Evolutionary conservation across 2,797 vertebrate species (phyloP).

Genomic region (Falco cherrug): DNA sequence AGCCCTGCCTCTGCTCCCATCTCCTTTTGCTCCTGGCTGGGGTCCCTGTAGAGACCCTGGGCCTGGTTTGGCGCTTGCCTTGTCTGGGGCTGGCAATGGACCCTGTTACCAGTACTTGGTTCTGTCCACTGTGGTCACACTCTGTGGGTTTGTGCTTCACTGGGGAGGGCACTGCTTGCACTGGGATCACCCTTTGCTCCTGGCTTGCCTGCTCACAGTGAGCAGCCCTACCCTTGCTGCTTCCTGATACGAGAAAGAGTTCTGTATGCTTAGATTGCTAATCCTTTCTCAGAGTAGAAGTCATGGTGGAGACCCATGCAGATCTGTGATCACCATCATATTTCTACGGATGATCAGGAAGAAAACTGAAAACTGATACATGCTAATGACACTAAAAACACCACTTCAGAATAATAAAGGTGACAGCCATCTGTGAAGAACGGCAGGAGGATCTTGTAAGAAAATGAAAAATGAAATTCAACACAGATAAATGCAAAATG

Average conservation of each 20-base stretch:
- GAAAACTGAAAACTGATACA: background rate
- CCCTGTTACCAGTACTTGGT: background rate
- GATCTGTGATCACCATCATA: background rate
- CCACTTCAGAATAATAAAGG: background rate
- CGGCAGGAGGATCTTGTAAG: background rate
- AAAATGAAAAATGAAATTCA: background rate
- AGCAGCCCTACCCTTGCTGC: background rate
- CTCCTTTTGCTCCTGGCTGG: background rate
- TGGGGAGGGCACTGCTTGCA: background rate
- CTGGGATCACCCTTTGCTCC: background rate
- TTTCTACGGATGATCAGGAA: background rate
- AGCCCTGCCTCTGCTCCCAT: background rate
- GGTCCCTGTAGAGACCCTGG: background rate
- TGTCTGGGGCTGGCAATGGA: background rate
- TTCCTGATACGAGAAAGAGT: background rate
- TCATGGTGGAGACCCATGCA: background rate
- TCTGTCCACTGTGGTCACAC: background rate
- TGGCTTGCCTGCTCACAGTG: background rate
- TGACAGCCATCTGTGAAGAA: background rate
- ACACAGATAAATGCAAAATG: background rate
- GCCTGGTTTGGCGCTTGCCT: background rate
- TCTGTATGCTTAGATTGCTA: background rate
- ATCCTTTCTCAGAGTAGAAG: background rate
- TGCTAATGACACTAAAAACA: background rate
- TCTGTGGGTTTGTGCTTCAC: background rate